A percentile compares a stretch with the other conserved stretches of the same genome.
These are phyloP conservation scores for Adineta ricciae DNA, from an alignment of 2,888 invertebrate genomes.

Conservation along the genomic window DNA sequence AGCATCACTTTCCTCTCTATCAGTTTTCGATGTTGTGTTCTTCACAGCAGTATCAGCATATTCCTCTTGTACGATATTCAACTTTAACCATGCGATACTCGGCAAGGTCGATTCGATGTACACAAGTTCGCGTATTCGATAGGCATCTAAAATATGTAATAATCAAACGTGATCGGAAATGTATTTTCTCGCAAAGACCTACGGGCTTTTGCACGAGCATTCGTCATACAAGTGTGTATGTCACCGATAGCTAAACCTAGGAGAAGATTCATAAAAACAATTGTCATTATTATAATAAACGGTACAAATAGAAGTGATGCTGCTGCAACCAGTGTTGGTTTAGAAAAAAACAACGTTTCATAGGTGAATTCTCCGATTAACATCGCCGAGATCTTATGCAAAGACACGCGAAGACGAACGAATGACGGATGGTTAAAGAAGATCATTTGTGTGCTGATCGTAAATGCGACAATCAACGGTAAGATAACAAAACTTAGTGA, in stretches of 20 bases:
- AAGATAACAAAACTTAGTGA: neutral
- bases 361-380: neutral
- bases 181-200: neutral
- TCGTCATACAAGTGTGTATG: neutral
- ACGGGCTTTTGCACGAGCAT: neutral
- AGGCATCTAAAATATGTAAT: neutral
- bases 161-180: neutral
- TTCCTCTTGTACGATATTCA: neutral
- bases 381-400: neutral
- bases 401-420: neutral
- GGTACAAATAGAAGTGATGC: neutral
- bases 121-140: neutral
- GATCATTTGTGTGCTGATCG: neutral
- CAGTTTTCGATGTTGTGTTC: neutral
- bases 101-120: neutral
- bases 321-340: neutral
- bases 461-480: conserved; percentile 7
- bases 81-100: neutral
- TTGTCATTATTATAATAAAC: conserved; percentile 2
- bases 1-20: neutral
- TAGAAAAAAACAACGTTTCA: conserved; percentile 8
- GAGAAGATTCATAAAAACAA: neutral
- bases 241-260: conserved; percentile 2
- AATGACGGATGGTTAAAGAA: conserved; percentile 10
- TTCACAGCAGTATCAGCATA: neutral